A percentile compares a stretch with the other conserved stretches of the same genome.
Evolutionary conservation across 2,797 vertebrate species (phyloP).

Genomic region (Paguma larvata): DNA sequence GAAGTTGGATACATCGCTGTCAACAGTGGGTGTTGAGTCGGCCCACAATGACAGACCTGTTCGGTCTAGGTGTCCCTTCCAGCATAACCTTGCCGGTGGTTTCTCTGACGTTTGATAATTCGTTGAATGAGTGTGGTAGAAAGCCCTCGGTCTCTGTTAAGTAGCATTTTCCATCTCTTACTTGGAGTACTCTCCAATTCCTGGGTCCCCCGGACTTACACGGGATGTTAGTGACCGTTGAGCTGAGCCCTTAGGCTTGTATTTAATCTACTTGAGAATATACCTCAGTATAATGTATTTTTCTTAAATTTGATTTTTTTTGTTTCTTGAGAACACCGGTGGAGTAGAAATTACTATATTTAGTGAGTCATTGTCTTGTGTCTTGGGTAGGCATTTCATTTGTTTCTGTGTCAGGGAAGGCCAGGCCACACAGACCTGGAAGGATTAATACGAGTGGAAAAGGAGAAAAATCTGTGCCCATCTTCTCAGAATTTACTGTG

Average conservation of each 20-base stretch:
- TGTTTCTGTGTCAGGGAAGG: slow-evolving; percentile 29
- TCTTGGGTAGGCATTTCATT: slow-evolving; percentile 49
- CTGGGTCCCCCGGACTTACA: background rate
- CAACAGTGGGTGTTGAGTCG: slow-evolving; percentile 29
- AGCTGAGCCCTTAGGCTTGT: background rate
- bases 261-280: slow-evolving; percentile 23
- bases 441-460: slow-evolving; percentile 51
- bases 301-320: background rate
- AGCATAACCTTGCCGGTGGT: background rate
- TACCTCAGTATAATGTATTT: slow-evolving; percentile 37
- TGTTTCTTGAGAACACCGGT: background rate
- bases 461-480: slow-evolving; percentile 10
- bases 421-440: slow-evolving; percentile 55
- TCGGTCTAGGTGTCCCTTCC: slow-evolving; percentile 30
- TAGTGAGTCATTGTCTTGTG: slow-evolving; percentile 64
- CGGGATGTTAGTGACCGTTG: background rate
- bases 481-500: slow-evolving; percentile 42
- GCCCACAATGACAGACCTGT: slow-evolving; percentile 1
- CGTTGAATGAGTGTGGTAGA: background rate
- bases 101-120: slow-evolving; percentile 2
- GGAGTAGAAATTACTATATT: slow-evolving; percentile 47
- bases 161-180: slow-evolving; percentile 3
- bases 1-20: slow-evolving; percentile 8
- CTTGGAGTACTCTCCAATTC: slow-evolving; percentile 3
- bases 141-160: background rate